Evolutionary conservation across 2,113 vertebrate genomes (phyloP).

Genomic region (Spilogale gracilis): DNA sequence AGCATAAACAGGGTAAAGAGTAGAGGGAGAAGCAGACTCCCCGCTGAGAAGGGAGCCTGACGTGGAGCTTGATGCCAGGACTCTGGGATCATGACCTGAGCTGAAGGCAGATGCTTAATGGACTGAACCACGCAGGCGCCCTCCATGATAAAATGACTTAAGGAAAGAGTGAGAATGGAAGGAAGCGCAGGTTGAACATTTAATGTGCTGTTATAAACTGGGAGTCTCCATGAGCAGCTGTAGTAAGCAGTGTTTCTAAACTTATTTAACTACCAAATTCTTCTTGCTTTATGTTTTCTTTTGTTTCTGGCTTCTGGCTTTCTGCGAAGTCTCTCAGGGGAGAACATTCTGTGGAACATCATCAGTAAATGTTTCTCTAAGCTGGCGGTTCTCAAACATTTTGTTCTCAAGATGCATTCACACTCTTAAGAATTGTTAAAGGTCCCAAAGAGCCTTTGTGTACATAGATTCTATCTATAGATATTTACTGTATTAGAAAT

Average conservation of each 20-base stretch:
- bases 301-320: neutral
- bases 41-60: no score
- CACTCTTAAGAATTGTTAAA: neutral
- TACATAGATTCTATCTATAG: neutral
- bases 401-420: neutral
- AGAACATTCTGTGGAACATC: neutral
- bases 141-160: constrained; percentile 2
- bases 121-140: no score
- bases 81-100: no score
- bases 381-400: constrained; percentile 4
- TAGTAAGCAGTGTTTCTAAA: neutral
- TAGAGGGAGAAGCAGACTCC: no score
- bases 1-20: no score
- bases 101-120: no score
- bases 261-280: neutral
- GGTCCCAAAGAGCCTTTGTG: neutral
- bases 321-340: neutral
- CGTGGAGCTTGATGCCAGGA: no score
- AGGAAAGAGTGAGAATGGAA: neutral
- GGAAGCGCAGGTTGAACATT: neutral
- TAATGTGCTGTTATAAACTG: neutral
- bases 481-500: neutral
- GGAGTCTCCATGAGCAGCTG: neutral
- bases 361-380: neutral
- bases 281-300: neutral